phyloP scores from a whole-genome alignment of 2,888 invertebrate genomes.

The Pecten maximus region DNA sequence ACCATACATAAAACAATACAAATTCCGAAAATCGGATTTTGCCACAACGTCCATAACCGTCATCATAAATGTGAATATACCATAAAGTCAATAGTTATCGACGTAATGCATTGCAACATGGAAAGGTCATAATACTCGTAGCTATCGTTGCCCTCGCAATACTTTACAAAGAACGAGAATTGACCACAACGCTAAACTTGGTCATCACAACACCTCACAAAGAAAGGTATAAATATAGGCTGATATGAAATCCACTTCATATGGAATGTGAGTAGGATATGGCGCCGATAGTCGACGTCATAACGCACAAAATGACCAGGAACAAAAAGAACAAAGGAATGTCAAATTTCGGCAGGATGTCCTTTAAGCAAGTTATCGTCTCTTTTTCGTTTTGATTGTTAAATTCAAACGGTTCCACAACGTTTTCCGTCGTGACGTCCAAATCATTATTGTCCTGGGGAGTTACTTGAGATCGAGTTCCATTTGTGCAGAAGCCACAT shows the following conservation, averaged over 20 bases:
- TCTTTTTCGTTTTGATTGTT: not conserved
- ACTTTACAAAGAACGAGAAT: no score
- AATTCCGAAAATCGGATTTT: no score
- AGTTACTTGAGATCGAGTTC: not conserved
- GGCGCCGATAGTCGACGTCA: not conserved
- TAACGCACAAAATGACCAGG: not conserved
- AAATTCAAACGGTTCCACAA: not conserved
- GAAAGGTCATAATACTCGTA: no score
- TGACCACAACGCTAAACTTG: no score
- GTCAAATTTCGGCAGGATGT: not conserved
- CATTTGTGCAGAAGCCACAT: not conserved
- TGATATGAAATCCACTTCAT: no score
- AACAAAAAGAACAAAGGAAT: not conserved
- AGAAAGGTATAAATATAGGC: no score
- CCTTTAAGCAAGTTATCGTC: not conserved
- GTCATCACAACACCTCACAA: not conserved
- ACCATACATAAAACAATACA: no score
- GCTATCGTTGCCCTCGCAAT: no score
- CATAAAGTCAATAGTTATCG: no score
- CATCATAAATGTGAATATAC: no score
- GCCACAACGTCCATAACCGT: no score
- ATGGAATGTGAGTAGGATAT: not conserved
- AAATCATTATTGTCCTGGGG: not conserved
- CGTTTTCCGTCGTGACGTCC: not conserved
- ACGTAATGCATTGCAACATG: no score